Conservation (phyloP, 2,113 vertebrate genomes). For the Protomyctophum bolini region DNA sequence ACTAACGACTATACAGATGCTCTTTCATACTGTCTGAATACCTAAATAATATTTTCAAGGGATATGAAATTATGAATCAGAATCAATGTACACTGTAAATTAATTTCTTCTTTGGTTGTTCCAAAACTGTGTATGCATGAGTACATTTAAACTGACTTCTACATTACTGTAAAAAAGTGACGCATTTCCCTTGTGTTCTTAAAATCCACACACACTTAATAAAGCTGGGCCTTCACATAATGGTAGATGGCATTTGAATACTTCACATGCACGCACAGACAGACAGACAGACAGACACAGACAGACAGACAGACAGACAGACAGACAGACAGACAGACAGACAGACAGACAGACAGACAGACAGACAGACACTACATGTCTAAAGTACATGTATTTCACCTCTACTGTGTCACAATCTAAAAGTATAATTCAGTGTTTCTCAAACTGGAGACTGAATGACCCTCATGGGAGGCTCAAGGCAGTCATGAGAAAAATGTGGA, state of each 20-base stretch:
- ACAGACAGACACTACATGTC: neutral
- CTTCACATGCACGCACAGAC: neutral
- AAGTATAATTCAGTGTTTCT: too few species aligned
- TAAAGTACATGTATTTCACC: too few species aligned
- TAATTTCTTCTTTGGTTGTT: neutral
- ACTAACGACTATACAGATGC: neutral
- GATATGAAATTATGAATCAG: too few species aligned
- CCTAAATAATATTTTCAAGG: too few species aligned
- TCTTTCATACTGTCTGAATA: neutral
- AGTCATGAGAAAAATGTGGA: too few species aligned
- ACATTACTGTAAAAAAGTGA: neutral
- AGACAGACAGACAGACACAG: neutral
- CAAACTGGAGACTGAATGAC: too few species aligned
- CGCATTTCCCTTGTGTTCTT: neutral
- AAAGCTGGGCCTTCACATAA: conserved; percentile 3
- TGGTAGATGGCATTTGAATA: conserved; percentile 5
- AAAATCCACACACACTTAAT: neutral
- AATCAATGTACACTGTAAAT: too few species aligned
- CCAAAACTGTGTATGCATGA: neutral
- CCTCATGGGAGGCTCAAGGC: too few species aligned
- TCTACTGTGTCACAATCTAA: too few species aligned
- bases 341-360: conserved; percentile 1
- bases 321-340: neutral
- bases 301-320: neutral
- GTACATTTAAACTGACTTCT: neutral